Evolutionary conservation across 1,140 invertebrate species (phyloP).

Genomic region (silkworm (Bombyx mori)): DNA sequence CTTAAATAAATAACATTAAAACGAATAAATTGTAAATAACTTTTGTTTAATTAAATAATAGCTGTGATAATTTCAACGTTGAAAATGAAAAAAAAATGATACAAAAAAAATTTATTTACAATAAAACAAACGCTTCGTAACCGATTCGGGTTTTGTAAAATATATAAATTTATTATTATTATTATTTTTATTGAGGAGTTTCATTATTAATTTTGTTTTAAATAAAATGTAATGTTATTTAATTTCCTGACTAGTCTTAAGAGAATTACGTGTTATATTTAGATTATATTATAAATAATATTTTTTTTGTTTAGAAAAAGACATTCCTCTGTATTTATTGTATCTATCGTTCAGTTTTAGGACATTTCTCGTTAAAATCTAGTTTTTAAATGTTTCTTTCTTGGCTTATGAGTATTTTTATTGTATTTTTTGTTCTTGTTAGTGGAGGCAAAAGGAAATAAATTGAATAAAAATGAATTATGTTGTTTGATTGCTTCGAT

Average conservation of each 20-base stretch:
- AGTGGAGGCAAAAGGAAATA: conserved; percentile 52
- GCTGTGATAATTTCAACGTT: conserved; percentile 56
- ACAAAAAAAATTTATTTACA: not conserved
- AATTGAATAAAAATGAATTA: conserved; percentile 28
- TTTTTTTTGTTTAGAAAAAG: conserved; percentile 20
- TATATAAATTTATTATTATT: no score
- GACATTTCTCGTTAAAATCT: conserved; percentile 24
- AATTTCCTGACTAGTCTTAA: conserved; percentile 61
- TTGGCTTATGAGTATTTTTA: conserved; percentile 19
- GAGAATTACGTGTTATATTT: conserved; percentile 40
- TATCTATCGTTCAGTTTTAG: conserved; percentile 42
- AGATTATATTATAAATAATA: conserved; percentile 32
- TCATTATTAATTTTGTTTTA: conserved; percentile 17
- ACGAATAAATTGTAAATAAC: conserved; percentile 12
- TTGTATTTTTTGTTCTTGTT: conserved; percentile 51
- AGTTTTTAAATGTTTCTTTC: conserved; percentile 31
- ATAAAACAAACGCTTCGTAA: conserved; percentile 10
- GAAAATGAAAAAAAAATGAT: conserved; percentile 26
- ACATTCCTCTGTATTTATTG: conserved; percentile 56
- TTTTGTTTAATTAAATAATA: conserved; percentile 38
- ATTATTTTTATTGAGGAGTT: not conserved
- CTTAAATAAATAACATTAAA: conserved; percentile 21
- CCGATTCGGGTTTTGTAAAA: not conserved
- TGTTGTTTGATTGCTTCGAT: not conserved
- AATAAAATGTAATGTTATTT: conserved; percentile 25